Base-by-base conservation (phyloP, 1,140 invertebrate genomes). In the Drosophila sp. region DNA sequence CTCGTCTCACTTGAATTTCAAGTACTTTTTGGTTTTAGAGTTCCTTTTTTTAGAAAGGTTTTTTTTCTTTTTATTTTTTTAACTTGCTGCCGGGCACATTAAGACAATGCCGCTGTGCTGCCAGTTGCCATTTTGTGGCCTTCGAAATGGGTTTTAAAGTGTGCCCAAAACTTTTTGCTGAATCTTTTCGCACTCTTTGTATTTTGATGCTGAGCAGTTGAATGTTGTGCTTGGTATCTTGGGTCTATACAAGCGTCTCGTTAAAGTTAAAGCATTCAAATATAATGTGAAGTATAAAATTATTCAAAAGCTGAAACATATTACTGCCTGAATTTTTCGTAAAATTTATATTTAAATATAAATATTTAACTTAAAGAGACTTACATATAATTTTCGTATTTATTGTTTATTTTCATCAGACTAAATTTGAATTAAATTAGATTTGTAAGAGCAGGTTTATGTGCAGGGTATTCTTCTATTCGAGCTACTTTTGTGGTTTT, bases 1-100 rank as follows among this genome's bases (percentile, higher is more conserved):
- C 56, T 64, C 72, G 62, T 76, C 73, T 76, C 76, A 57, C 76
- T 79, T 83, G 76, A 84, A 84, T 76, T 80, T 84, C 54, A 80
- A 80, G 67, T 69, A 70, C 53, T 41, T 61, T 57, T 16, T 38
- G 36, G 13, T 48, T 48, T 36, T 48, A 8, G 13, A 16, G 38
- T 41, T 25, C 34, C 16, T 21, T 38, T 38, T 7, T 67, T 40
- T 34, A 36, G 36, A 4, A 1, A 21, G 1, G 1, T 11, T 46
- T 45, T 53, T 11, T 14, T 32, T 32, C 27, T 34, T 53, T 25
- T 13, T 43, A 36, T 27, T n/a, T 46, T 38, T 32, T 48, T 41
- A 32, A 29, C 7, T 56, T 34, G 40, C 48, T 71, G 32, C 29
- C 53, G 59, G 67, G 59, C 59, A 64, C 69, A 72, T 72, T 72